phyloP scores from a whole-genome alignment of 2,888 invertebrate genomes.

The Eristalinus aeneus region DNA sequence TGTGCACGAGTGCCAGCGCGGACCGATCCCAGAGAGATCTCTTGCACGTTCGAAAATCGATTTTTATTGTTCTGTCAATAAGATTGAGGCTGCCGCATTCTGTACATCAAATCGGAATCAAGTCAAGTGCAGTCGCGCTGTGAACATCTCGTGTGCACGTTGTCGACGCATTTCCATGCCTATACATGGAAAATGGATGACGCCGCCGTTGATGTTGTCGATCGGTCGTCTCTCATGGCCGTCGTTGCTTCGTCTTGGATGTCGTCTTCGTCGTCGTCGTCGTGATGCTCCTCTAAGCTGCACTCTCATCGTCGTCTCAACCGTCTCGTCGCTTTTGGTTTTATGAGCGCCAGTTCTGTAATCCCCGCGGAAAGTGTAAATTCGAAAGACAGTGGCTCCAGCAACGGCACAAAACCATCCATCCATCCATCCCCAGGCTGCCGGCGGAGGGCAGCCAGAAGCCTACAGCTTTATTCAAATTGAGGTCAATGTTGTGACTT shows the following conservation, averaged over 20 bases:
- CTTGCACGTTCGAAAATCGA: conserved; percentile 62
- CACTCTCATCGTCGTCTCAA: conserved; percentile 36
- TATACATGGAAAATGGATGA: conserved; percentile 66
- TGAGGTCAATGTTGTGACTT: conserved; percentile 70
- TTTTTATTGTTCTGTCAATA: conserved; percentile 71
- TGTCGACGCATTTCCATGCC: conserved; percentile 60
- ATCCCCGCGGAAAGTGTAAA: conserved; percentile 59
- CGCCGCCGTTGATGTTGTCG: conserved; percentile 40
- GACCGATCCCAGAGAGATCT: conserved; percentile 23
- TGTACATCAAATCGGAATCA: conserved; percentile 62
- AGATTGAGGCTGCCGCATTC: conserved; percentile 66
- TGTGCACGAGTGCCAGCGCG: conserved; percentile 24
- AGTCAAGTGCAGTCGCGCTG: conserved; percentile 64
- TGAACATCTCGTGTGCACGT: conserved; percentile 36
- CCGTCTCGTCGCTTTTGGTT: conserved; percentile 12
- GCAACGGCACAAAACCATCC: neutral
- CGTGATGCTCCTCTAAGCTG: conserved; percentile 35
- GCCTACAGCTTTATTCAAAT: conserved; percentile 63
- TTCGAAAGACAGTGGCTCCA: conserved; percentile 35
- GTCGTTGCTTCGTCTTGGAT: neutral
- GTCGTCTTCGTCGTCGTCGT: conserved; percentile 25
- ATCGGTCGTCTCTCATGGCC: conserved; percentile 3
- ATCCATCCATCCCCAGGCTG: neutral
- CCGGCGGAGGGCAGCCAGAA: conserved; percentile 11
- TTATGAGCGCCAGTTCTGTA: conserved; percentile 60